Evolutionary conservation across 1,140 invertebrate species (phyloP).

Genomic region (Nebria ingens): DNA sequence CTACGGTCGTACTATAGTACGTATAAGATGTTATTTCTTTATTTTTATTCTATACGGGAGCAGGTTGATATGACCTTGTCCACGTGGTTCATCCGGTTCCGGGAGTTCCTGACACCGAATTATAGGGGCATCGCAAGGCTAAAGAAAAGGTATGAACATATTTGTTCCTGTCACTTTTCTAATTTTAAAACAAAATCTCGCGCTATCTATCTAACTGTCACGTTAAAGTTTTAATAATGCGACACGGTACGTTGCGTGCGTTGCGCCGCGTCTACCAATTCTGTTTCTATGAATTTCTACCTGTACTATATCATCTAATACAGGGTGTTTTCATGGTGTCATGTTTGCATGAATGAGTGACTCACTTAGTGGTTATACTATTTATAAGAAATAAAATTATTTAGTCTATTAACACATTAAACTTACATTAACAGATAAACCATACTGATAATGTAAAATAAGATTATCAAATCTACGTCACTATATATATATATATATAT

Average conservation of each 20-base stretch:
- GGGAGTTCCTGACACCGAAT: background rate
- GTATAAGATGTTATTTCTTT: conserved; percentile 3
- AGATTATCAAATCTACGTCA: too few relatives aligned
- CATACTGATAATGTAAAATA: too few relatives aligned
- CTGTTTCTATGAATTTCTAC: background rate
- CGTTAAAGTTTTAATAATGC: conserved; percentile 8
- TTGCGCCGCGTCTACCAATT: background rate
- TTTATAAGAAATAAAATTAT: too few relatives aligned
- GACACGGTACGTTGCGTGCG: background rate
- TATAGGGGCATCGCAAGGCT: background rate
- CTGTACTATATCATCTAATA: too few relatives aligned
- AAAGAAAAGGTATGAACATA: background rate
- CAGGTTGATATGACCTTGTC: background rate
- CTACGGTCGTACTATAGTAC: background rate
- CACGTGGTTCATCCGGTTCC: background rate
- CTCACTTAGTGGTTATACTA: too few relatives aligned
- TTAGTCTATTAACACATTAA: too few relatives aligned
- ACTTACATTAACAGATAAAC: too few relatives aligned
- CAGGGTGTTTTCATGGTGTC: too few relatives aligned
- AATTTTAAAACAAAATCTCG: conserved; percentile 9
- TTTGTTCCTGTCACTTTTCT: conserved; percentile 8
- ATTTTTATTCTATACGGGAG: background rate
- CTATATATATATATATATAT: too few relatives aligned
- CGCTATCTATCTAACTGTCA: conserved; percentile 7
- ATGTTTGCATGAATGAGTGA: too few relatives aligned